Base-by-base conservation (phyloP, 2,797 vertebrate genomes). In the Myotis daubentonii region DNA sequence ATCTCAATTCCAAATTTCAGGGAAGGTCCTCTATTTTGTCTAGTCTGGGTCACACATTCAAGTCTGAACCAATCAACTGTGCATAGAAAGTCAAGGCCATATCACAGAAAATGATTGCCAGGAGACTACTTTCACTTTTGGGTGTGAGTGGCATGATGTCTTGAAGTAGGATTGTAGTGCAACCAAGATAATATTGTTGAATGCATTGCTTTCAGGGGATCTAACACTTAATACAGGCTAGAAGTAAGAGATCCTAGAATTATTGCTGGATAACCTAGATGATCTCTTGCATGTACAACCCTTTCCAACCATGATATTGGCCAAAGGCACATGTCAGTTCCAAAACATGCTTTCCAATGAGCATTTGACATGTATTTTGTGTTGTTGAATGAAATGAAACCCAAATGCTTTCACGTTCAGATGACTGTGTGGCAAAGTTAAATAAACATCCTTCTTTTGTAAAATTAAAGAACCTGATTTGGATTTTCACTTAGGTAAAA, bases 401-500 rank as follows among this genome's bases (percentile, higher is more conserved):
- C 80, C 28, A 55, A 33, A 20, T 60, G 38, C 44, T 55, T 86
- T 89, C 60, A 9, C 84, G 65, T 94, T 83, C 71, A 49, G 20
- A 79, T 66, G 30, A 94, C n/a, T 75, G 30, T 90, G n/a, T 85
- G 33, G 10, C 74, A 86, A 84, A 22, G 11, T 70, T 62, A 85
- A 93, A 85, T 33, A 75, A 68, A 55, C 5, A 28, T 78, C 8
- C 6, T 55, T 65, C 33, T 70, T 72, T 5, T 36, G 30, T 22
- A 70, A 85, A 94, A 74, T 90, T 62, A 60, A 89, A 87, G 19
- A 87, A 71, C 8, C 10, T 19, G 4, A 41, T 62, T 53, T 72
- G 16, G 86, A 68, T 94, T 93, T 51, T 92, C 8, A 65, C 41
- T 86, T 91, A 71, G 36, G 85, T 60, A 80, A 62, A 95, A 95